A percentile compares a stretch with the other conserved stretches of the same genome.
Conservation (phyloP, 2,113 vertebrate genomes). For the Xenus cinereus region DNA sequence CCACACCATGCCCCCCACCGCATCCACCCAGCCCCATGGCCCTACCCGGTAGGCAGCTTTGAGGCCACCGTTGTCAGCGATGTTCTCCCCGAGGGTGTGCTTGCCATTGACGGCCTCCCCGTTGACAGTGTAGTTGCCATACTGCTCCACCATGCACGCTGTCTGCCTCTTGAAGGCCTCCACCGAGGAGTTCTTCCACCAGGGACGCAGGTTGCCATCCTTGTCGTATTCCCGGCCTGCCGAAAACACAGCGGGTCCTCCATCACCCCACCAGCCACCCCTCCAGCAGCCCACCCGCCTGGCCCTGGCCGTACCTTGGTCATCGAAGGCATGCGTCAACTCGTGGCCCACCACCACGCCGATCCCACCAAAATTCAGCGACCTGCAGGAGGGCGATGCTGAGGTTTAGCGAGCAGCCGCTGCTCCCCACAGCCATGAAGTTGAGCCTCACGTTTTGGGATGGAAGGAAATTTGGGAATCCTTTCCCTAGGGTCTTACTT, state of each 20-base stretch:
- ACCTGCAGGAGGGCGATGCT: slow-evolving; percentile 65
- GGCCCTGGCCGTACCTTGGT: slow-evolving; percentile 81
- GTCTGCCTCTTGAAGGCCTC: slow-evolving; percentile 94
- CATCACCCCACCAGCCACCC: background rate
- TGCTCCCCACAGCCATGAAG: background rate
- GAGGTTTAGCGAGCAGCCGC: background rate
- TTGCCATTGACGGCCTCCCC: slow-evolving; percentile 88
- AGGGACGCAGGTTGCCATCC: slow-evolving; percentile 91
- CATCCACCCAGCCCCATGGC: background rate
- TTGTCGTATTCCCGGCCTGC: slow-evolving; percentile 94
- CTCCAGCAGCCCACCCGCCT: background rate
- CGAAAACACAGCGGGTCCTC: background rate
- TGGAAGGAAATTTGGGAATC: background rate
- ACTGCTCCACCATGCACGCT: slow-evolving; percentile 93
- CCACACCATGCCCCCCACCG: rapidly evolving
- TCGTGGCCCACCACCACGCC: slow-evolving; percentile 96
- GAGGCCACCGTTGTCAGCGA: slow-evolving; percentile 94
- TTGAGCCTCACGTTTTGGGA: background rate
- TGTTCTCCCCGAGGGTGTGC: slow-evolving; percentile 97
- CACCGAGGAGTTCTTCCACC: slow-evolving; percentile 96
- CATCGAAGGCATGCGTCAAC: slow-evolving; percentile 94
- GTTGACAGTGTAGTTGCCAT: slow-evolving; percentile 89
- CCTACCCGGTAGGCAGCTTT: slow-evolving; percentile 92
- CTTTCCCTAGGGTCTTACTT: slow-evolving; percentile 76
- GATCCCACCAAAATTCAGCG: slow-evolving; percentile 93